Conservation (phyloP, 1,140 invertebrate species). For the Paraescarpia echinospica region DNA sequence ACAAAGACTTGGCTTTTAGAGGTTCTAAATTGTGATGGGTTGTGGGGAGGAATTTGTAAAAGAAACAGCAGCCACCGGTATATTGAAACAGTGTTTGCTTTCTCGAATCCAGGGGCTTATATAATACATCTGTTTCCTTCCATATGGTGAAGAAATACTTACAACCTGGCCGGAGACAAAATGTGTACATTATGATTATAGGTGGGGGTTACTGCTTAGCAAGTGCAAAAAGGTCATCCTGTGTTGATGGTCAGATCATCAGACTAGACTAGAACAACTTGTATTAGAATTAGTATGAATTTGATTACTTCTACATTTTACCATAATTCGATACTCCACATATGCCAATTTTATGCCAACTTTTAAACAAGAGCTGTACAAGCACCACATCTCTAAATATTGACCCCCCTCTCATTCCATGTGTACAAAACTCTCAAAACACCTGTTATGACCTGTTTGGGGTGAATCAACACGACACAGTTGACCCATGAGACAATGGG, state of each 20-base stretch:
- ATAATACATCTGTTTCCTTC: neutral
- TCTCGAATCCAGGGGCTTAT: neutral
- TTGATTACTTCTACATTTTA: no score
- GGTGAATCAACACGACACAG: neutral
- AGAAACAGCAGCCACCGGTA: neutral
- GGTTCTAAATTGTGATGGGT: neutral
- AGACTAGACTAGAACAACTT: neutral
- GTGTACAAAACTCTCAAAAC: neutral
- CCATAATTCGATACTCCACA: no score
- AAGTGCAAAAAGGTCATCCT: neutral
- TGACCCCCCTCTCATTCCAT: neutral
- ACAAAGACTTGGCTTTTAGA: neutral
- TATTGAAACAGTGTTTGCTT: neutral
- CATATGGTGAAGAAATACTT: neutral
- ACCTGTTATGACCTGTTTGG: neutral
- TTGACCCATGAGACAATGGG: neutral
- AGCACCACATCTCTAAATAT: neutral
- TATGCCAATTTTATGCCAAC: neutral
- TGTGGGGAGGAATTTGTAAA: neutral
- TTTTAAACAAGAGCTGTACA: neutral
- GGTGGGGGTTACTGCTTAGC: neutral
- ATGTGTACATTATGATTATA: no score
- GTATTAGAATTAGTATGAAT: neutral
- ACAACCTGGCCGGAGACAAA: neutral
- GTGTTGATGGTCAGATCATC: neutral